Evolutionary conservation across 1,140 invertebrate genomes (phyloP).

Genomic region (Himalopsyche phryganea): DNA sequence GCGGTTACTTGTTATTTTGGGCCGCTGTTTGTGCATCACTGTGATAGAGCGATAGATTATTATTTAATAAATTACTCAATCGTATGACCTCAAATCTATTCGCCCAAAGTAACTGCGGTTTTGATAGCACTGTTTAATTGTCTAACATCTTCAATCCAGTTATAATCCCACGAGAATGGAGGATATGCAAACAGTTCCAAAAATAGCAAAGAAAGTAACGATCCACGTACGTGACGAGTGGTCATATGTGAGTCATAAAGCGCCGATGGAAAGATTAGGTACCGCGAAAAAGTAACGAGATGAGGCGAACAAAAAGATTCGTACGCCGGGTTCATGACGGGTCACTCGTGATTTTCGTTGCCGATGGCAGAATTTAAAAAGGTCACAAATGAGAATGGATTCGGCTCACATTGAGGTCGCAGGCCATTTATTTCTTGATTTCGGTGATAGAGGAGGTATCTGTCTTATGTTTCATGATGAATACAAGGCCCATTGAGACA

Average conservation of each 20-base stretch:
- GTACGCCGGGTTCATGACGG: not conserved
- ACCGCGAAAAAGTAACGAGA: not conserved
- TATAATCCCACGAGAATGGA: no score
- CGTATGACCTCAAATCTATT: no score
- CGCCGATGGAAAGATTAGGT: not conserved
- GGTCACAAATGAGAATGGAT: constrained; percentile 1
- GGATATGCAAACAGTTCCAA: no score
- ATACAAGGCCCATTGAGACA: no score
- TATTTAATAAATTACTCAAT: no score
- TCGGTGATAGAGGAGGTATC: not conserved
- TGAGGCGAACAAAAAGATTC: not conserved
- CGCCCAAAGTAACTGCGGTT: no score
- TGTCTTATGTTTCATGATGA: not conserved
- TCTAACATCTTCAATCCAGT: no score
- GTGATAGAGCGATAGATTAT: no score
- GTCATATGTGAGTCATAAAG: not conserved
- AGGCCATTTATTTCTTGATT: not conserved
- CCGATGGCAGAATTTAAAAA: constrained; percentile 1
- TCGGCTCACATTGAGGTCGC: not conserved
- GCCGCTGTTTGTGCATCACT: no score
- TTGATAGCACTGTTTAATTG: no score
- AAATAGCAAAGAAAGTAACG: no score
- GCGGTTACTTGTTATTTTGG: no score
- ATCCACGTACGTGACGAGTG: not conserved
- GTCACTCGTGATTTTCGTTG: not conserved